Conservation (phyloP, 2,797 vertebrate genomes). For the Coregonus ussuriensis region DNA sequence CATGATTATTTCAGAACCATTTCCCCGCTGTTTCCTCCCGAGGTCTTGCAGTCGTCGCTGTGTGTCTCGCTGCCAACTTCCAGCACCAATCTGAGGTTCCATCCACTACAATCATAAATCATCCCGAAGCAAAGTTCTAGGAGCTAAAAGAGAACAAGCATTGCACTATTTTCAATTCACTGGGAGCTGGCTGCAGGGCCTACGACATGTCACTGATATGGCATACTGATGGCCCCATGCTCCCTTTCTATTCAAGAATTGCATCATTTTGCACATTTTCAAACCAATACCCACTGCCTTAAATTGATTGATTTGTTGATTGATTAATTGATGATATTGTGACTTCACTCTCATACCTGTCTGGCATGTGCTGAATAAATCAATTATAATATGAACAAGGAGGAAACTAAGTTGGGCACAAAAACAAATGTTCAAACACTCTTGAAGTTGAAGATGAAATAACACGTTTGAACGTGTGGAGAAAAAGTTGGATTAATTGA, state of each 20-base stretch:
- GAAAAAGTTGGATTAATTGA: neutral
- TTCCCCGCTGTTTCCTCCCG: neutral
- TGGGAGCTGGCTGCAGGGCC: slow-evolving; percentile 38
- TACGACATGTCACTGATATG: slow-evolving; percentile 27
- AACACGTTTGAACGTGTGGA: too few relatives aligned
- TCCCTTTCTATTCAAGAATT: neutral
- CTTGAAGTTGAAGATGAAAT: neutral
- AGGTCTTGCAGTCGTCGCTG: slow-evolving; percentile 1
- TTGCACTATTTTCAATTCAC: slow-evolving; percentile 41
- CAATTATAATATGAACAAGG: too few relatives aligned
- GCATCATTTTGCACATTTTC: neutral
- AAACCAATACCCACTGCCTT: neutral
- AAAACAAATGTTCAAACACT: too few relatives aligned
- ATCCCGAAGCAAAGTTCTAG: slow-evolving; percentile 32
- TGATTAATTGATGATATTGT: neutral
- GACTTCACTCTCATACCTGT: too few relatives aligned
- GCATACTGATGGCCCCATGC: slow-evolving; percentile 19
- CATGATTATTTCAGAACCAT: slow-evolving; percentile 8
- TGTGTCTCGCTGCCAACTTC: slow-evolving; percentile 19
- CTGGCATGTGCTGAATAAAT: neutral
- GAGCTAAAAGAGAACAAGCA: slow-evolving; percentile 44
- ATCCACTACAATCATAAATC: slow-evolving; percentile 44
- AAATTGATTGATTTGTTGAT: too few relatives aligned
- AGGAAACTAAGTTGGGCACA: too few relatives aligned
- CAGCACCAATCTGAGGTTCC: slow-evolving; percentile 19